A percentile compares a stretch with the other conserved stretches of the same genome.
Conservation (phyloP, 2,113 vertebrate genomes). For the Pongo pygmaeus region DNA sequence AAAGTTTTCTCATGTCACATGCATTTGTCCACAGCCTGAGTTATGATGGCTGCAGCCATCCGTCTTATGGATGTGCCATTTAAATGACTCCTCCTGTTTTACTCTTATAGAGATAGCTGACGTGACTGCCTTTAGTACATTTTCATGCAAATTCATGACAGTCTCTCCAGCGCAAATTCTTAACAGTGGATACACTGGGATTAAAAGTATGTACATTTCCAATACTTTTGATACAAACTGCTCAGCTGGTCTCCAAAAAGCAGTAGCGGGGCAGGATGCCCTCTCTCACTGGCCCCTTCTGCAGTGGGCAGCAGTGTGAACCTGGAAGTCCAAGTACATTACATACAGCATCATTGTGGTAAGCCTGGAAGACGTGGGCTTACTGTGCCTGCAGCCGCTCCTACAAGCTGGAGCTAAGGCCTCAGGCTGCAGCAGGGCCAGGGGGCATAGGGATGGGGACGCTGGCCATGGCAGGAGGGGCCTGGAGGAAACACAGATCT, state of each 20-base stretch:
- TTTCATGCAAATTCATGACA: neutral
- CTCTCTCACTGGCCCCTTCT: rapidly evolving
- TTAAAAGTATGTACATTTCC: neutral
- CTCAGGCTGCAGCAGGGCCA: no score
- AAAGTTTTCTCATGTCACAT: rapidly evolving
- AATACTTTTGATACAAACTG: no score
- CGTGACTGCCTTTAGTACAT: rapidly evolving
- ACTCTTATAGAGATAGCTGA: rapidly evolving
- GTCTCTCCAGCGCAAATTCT: neutral
- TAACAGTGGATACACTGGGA: neutral
- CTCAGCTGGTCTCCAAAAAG: neutral
- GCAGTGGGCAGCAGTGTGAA: rapidly evolving
- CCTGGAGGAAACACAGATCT: neutral
- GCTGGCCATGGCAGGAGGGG: neutral
- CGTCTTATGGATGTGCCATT: rapidly evolving
- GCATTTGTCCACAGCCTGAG: neutral
- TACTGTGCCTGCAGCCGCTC: neutral
- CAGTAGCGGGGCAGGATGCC: rapidly evolving
- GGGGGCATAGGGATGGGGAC: no score
- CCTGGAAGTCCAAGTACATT: rapidly evolving
- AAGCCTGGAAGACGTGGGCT: neutral
- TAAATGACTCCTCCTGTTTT: rapidly evolving
- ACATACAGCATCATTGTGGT: neutral
- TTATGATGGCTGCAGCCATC: neutral
- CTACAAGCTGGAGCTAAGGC: no score